Percentiles rank a stretch among this genome's conserved stretches.
Conservation (phyloP, 2,113 vertebrate species). For the Actinemys pallida region DNA sequence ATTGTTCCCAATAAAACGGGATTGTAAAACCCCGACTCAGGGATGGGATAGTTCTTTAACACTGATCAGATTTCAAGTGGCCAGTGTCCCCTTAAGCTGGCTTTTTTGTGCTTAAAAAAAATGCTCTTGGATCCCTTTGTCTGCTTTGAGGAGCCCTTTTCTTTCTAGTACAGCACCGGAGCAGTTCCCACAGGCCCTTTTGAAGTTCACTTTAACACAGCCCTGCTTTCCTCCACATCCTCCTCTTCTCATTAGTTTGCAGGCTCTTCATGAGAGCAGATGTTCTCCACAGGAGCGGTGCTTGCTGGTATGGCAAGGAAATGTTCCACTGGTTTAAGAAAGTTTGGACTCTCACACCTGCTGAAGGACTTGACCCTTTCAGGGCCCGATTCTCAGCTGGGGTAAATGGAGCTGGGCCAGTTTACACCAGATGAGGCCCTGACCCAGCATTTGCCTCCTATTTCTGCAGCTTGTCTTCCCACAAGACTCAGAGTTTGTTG, state of each 20-base stretch:
- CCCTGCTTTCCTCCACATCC: constrained; percentile 30
- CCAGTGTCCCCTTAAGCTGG: constrained; percentile 54
- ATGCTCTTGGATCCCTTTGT: constrained; percentile 53
- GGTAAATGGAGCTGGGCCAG: constrained; percentile 18
- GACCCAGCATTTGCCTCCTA: neutral
- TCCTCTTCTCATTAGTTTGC: constrained; percentile 34
- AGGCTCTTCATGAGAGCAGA: neutral
- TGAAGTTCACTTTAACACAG: neutral
- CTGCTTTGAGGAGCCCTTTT: constrained; percentile 26
- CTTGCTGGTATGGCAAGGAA: neutral
- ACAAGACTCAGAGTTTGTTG: neutral
- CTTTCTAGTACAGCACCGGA: constrained; percentile 15
- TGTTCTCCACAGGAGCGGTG: constrained; percentile 26
- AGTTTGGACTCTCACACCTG: neutral
- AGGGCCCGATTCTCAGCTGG: constrained; percentile 25
- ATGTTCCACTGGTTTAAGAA: neutral
- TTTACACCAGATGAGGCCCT: neutral
- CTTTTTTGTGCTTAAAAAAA: constrained; percentile 63
- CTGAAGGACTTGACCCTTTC: constrained; percentile 28
- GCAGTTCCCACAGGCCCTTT: constrained; percentile 30
- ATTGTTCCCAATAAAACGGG: constrained; percentile 58
- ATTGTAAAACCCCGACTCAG: constrained; percentile 49
- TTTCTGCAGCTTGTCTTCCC: constrained; percentile 20
- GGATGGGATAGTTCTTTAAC: constrained; percentile 55
- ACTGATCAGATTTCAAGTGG: constrained; percentile 66